A percentile compares a stretch with the other conserved stretches of the same genome.
phyloP scores from a whole-genome alignment of 2,888 invertebrate genomes.

The Invenusta paracnida region DNA sequence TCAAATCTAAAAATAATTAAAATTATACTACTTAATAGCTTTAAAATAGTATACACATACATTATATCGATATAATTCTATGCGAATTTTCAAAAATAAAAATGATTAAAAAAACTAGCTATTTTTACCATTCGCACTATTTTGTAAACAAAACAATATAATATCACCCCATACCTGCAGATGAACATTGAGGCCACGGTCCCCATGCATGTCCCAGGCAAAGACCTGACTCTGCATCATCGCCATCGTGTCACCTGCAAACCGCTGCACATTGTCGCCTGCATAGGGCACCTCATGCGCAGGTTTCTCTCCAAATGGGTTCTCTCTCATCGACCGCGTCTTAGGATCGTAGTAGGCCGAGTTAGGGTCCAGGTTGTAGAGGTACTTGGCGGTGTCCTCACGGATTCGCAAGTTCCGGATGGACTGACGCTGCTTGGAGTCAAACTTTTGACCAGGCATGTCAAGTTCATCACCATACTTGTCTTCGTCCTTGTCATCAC shows the following conservation, averaged over 20 bases:
- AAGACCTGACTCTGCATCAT: constrained; percentile 88
- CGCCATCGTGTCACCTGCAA: constrained; percentile 82
- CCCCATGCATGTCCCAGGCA: constrained; percentile 90
- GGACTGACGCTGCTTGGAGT: constrained; percentile 96
- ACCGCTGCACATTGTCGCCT: constrained; percentile 92
- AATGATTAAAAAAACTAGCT: not conserved
- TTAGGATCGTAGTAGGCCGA: constrained; percentile 99
- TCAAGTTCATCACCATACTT: constrained; percentile 66
- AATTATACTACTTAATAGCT: too few relatives aligned
- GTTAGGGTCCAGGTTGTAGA: constrained; percentile 89
- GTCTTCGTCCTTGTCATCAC: constrained; percentile 73
- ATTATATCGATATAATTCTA: too few relatives aligned
- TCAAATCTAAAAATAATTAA: too few relatives aligned
- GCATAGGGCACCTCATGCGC: constrained; percentile 58
- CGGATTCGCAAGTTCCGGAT: constrained; percentile 93
- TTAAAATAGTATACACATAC: too few relatives aligned
- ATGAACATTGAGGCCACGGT: constrained; percentile 79
- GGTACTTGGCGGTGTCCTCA: constrained; percentile 97
- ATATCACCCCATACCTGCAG: constrained; percentile 32
- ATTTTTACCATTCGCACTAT: not conserved
- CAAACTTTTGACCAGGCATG: constrained; percentile 99
- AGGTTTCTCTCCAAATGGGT: constrained; percentile 67
- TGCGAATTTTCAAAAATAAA: too few relatives aligned
- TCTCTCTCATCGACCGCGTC: constrained; percentile 94
- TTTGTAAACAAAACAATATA: not conserved